Base-by-base conservation (phyloP, 2,888 invertebrate genomes). In the Brenthis daphne region DNA sequence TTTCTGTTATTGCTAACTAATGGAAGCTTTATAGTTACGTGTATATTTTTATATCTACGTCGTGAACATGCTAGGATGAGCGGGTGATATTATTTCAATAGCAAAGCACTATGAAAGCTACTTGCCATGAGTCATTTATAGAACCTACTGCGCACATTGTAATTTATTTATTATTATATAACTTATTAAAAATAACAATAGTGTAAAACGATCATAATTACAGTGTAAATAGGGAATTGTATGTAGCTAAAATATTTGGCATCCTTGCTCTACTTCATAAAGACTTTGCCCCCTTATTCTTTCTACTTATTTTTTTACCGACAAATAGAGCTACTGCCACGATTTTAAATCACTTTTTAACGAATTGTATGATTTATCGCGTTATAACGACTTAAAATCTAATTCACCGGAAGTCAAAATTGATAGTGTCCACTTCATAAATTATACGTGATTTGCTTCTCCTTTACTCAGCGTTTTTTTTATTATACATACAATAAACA, bases 21-120 rank as follows among this genome's bases (percentile, higher is more conserved):
- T 70, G 58, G 68, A 74, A 29, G 71, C 69, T 73, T 74, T 74
- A 73, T 71, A 61, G 68, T 69, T 58, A 64, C 68, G 70, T 67
- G 72, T 67, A 56, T 51, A 48, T 71, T 68, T 71, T 60, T 73
- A 69, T 73, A 69, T 54, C 60, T 68, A 68, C 50, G 48, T 37
- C 43, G 12, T 20, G 53, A 56, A 61, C 61, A 61, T 37, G 60
- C 37, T n/a, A 33, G 51, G 61, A 51, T 61, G 20, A 54, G 24
- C 63, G 51, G 37, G 37, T 20, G 43, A 51, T 63, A 37, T 63
- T 14, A 37, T 63, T 53, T 13, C 14, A 43, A 29, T 60, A 11
- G 11, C 37, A 43, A 43, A 43, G 8, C 2, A 43, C 37, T 43
- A 43, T 43, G 37, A 43, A 43, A 43, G n/a, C 51, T 51, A 51